These are phyloP conservation scores for Clarias macrocephalus DNA, from an alignment of 2,113 vertebrate species.

Conservation along the genomic window DNA sequence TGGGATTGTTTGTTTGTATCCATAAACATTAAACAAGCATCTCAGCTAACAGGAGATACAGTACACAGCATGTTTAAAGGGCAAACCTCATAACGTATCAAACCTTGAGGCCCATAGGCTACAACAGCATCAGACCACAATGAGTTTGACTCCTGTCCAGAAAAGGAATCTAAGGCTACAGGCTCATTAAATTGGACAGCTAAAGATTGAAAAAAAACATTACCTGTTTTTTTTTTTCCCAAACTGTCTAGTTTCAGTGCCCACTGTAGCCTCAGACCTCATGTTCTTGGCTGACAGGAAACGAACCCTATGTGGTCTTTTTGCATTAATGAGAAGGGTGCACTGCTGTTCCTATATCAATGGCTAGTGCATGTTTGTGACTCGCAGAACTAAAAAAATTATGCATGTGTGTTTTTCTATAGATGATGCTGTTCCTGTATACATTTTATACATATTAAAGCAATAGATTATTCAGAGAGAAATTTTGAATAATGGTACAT, in stretches of 20 bases:
- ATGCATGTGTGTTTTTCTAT: not conserved
- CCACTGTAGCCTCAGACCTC: not conserved
- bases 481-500: too few species aligned
- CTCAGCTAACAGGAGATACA: not conserved
- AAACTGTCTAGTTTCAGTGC: not conserved
- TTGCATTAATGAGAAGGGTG: constrained; percentile 1
- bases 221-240: not conserved
- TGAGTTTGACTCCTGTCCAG: not conserved
- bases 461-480: too few species aligned
- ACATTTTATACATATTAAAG: too few species aligned
- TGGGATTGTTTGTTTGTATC: not conserved
- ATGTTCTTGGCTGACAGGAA: not conserved
- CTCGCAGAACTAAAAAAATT: too few species aligned
- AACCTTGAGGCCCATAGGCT: not conserved
- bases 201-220: not conserved
- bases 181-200: not conserved
- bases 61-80: not conserved
- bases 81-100: not conserved
- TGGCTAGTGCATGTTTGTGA: not conserved
- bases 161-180: not conserved
- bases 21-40: not conserved
- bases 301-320: not conserved
- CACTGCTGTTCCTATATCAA: not conserved
- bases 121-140: not conserved
- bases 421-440: not conserved